A percentile compares a stretch with the other conserved stretches of the same genome.
These are phyloP conservation scores for Threskiornis aethiopicus DNA, from an alignment of 2,797 vertebrate genomes.

Conservation along the genomic window DNA sequence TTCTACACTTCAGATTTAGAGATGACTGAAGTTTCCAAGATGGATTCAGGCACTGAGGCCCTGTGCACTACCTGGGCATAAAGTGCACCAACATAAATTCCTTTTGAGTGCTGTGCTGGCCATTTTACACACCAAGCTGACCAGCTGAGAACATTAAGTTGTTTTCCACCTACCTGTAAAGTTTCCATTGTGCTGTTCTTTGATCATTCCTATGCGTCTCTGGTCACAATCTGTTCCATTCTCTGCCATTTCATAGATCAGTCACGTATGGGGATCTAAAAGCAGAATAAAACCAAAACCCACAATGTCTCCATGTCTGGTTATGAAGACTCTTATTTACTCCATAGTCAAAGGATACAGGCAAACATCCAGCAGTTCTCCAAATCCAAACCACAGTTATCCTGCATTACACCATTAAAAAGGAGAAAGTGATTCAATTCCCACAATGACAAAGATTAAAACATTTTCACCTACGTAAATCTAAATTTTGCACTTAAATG, in stretches of 20 bases:
- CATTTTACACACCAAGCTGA: neutral
- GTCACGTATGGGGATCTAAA: conserved; percentile 70
- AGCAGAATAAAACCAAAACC: conserved; percentile 16
- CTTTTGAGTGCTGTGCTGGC: neutral
- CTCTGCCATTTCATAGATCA: conserved; percentile 91
- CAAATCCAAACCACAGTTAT: neutral
- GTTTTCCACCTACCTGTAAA: conserved; percentile 80
- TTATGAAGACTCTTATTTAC: neutral
- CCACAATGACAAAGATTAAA: conserved; percentile 21
- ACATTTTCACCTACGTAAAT: conserved; percentile 16
- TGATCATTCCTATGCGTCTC: conserved; percentile 84
- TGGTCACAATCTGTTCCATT: conserved; percentile 93
- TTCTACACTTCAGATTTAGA: neutral
- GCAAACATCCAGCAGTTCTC: neutral
- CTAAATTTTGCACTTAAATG: neutral
- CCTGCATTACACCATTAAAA: neutral
- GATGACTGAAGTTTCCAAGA: neutral
- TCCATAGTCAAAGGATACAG: neutral
- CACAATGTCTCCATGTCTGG: neutral
- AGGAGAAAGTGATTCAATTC: neutral
- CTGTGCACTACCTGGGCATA: neutral
- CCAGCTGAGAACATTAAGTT: neutral
- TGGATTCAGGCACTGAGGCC: neutral
- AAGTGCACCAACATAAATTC: neutral
- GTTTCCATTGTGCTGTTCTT: conserved; percentile 92